Evolutionary conservation across 1,140 invertebrate species (phyloP), one percentile per base, ranked within the genome.

Genomic region (Hestina assimilis): DNA sequence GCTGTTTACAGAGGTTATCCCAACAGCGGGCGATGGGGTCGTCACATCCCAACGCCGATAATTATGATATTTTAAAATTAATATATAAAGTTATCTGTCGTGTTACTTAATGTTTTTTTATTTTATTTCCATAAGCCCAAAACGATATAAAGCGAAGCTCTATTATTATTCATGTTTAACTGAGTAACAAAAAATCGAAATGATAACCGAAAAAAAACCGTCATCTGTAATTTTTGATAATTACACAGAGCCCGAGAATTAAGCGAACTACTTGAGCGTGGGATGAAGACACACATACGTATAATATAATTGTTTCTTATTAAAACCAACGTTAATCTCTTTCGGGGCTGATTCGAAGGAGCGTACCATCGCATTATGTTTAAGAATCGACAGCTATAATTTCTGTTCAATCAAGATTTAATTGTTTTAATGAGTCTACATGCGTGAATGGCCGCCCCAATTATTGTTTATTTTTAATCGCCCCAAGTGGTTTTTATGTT

Each of bases 391-490:
- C 85, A 88, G 82, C 85, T 87, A 88, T 88, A 88, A 88, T 88
- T 88, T 88, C 71, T 83, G 85, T 88, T 88, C 85, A 87, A 88
- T 88, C 85, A 88, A 88, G 85, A 88, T 88, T 87, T 88, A 88
- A 88, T 88, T 88, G 85, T 88, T 88, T 88, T 88, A 88, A 88
- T 88, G 83, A 88, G 83, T 64, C 80, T 68, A 72, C 85, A 86
- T 88, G 85, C 85, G 85, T 88, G 85, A 88, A 88, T 85, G 78
- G 84, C 66, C 83, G 85, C 75, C 66, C 82, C 85, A 88, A 87
- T 88, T 88, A 88, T 86, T 86, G 83, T 87, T 88, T 88, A 88
- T 88, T 86, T 88, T 88, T 88, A 88, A 88, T 88, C 83, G 85
- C 83, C 85, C 63, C 79, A 75, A 86, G 83, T 76, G 83, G 76